These are phyloP conservation scores for Cheirogaleus major DNA, from an alignment of 2,797 vertebrate species.

Conservation along the genomic window DNA sequence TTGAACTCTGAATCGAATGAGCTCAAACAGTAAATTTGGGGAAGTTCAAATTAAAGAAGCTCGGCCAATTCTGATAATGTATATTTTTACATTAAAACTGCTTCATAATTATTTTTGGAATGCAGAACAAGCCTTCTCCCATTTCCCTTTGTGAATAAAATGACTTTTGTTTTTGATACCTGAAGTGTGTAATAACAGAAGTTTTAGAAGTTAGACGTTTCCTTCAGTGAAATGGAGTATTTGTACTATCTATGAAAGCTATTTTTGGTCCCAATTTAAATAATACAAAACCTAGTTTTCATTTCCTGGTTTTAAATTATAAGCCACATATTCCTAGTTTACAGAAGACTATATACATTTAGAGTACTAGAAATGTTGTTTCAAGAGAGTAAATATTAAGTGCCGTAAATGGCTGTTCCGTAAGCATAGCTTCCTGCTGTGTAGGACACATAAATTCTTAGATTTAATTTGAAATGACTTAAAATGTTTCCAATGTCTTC, in stretches of 20 bases:
- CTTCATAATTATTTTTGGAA: not conserved
- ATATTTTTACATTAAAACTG: not conserved
- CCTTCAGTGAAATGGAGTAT: slow-evolving; percentile 10
- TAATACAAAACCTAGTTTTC: slow-evolving; percentile 34
- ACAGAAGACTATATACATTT: not conserved
- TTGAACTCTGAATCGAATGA: not conserved
- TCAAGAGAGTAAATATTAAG: not conserved
- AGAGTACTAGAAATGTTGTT: not conserved
- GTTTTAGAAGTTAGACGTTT: not conserved
- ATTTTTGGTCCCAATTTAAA: slow-evolving; percentile 6
- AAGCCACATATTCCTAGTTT: not conserved
- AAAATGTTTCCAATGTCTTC: slow-evolving; percentile 44
- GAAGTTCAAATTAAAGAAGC: not conserved
- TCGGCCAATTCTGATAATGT: not conserved
- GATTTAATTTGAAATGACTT: slow-evolving; percentile 27
- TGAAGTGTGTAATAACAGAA: slow-evolving; percentile 29
- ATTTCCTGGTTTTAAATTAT: slow-evolving; percentile 58
- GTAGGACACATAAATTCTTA: not conserved
- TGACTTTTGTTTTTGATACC: not conserved
- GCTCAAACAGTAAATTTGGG: not conserved
- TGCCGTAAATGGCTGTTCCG: not conserved
- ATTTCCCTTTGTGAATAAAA: not conserved
- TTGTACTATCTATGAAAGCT: slow-evolving; percentile 11
- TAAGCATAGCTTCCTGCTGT: not conserved
- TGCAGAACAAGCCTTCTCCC: not conserved